These are phyloP conservation scores for Drosophila ficusphila DNA, from an alignment of 1,140 invertebrate species.

Conservation along the genomic window DNA sequence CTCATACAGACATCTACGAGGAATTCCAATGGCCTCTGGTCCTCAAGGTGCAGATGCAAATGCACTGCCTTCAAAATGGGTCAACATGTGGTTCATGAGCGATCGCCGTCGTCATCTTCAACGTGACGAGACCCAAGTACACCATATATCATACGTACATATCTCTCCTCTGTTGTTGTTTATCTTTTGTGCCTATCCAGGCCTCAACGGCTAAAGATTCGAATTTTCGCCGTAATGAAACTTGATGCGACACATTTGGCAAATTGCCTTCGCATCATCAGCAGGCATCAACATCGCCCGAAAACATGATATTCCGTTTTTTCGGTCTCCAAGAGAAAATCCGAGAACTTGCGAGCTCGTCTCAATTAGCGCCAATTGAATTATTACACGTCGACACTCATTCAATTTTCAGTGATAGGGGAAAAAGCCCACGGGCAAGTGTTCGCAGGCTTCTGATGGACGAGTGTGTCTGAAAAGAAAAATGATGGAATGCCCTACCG, in stretches of 20 bases:
- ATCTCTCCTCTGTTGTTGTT: slow-evolving; percentile 6
- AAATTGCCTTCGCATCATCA: slow-evolving; percentile 58
- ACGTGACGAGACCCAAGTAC: slow-evolving; percentile 34
- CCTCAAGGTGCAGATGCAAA: slow-evolving; percentile 56
- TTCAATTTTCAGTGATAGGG: slow-evolving; percentile 67
- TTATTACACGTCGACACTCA: slow-evolving; percentile 80
- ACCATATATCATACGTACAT: slow-evolving; percentile 13
- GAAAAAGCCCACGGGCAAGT: slow-evolving; percentile 11
- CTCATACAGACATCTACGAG: slow-evolving; percentile 4
- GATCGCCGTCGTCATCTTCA: slow-evolving; percentile 30
- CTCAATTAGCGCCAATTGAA: slow-evolving; percentile 80
- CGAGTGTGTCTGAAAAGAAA: too few relatives aligned
- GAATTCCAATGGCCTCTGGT: slow-evolving; percentile 30
- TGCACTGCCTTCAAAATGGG: slow-evolving; percentile 66
- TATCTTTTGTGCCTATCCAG: slow-evolving; percentile 2
- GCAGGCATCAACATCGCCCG: slow-evolving; percentile 21
- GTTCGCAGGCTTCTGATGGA: slow-evolving; percentile 20
- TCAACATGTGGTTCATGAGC: slow-evolving; percentile 51
- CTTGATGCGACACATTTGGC: slow-evolving; percentile 76
- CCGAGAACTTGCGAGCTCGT: slow-evolving; percentile 61
- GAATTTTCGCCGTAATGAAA: slow-evolving; percentile 41
- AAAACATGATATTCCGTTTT: slow-evolving; percentile 24
- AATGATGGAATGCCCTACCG: too few relatives aligned
- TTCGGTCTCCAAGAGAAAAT: slow-evolving; percentile 56
- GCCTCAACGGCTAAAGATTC: slow-evolving; percentile 16